Evolutionary conservation across 2,113 vertebrate genomes (phyloP), one percentile per base, ranked within the genome.

Genomic region (Sorex fumeus): DNA sequence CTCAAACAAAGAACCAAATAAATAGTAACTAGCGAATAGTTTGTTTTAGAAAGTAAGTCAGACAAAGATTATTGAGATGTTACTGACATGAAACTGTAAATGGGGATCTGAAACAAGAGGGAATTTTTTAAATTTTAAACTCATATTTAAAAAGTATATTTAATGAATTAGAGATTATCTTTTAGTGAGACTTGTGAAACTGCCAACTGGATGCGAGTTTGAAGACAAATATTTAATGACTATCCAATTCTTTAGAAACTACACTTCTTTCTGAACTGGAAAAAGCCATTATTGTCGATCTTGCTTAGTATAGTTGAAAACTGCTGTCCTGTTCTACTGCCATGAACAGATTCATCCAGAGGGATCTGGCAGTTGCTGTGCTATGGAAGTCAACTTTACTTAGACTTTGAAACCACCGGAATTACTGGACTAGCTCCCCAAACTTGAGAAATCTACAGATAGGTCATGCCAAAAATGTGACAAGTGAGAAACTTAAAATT

Each of bases 371-470:
- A 71, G 34, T 28, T 40, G 40, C 40, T 40, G 40, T 47, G 6
- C 25, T 1, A 0, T 28, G 13, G 66, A 85, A 78, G 25, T 45
- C 57, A 72, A 90, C 50, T 71, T 79, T 69, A 82, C 67, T 43
- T 19, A 67, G 32, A 53, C 45, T 45, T 93, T 81, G 40, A 36
- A 92, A 87, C 5, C 64, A 72, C 3, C n/a, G 16, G 32, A 84
- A 84, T 13, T 62, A 3, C 40, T 60, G 74, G 85, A 81, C 9
- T 57, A 40, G 69, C 88, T 76, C 76, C 80, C 79, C 75, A 92
- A 92, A 75, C 57, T 23, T 60, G 74, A 86, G 66, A 96, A 84
- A 78, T 64, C 27, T 86, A 43, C 70, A 18, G 19, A 79, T 91
- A 72, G 43, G 45, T 30, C 28, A 72, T 53, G 78, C 82, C 74